These are phyloP conservation scores for Luffia ferchaultella DNA, from an alignment of 2,888 invertebrate species.

Conservation along the genomic window DNA sequence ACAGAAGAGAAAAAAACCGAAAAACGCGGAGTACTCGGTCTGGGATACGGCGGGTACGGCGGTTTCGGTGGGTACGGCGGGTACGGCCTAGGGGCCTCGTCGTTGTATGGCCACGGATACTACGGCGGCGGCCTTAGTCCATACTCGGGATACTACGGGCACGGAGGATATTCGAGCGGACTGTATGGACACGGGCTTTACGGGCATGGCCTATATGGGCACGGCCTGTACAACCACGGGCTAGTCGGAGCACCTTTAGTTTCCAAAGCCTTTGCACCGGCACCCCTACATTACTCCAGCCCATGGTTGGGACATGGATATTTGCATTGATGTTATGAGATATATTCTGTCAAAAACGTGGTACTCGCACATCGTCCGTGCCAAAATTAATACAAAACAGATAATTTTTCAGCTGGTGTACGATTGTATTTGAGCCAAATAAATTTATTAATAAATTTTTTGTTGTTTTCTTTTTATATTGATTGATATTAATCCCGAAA, in stretches of 20 bases:
- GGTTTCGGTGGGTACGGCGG: slow-evolving; percentile 26
- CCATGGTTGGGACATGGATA: neutral
- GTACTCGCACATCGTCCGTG: neutral
- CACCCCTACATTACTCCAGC: neutral
- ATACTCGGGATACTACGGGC: slow-evolving; percentile 13
- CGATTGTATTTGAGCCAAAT: neutral
- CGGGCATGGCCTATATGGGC: slow-evolving; percentile 13
- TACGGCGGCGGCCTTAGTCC: slow-evolving; percentile 20
- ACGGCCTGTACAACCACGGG: neutral
- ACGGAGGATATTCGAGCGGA: slow-evolving; percentile 4
- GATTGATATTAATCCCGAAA: no score
- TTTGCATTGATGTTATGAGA: neutral
- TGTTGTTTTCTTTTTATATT: neutral
- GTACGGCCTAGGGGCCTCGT: neutral
- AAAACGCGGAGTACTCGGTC: slow-evolving; percentile 9
- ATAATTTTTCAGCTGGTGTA: neutral
- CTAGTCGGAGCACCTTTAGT: slow-evolving; percentile 3
- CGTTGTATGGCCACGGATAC: slow-evolving; percentile 21
- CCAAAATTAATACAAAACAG: neutral
- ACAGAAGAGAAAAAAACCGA: slow-evolving; percentile 9
- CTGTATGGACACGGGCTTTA: slow-evolving; percentile 16
- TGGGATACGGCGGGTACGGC: slow-evolving; percentile 19
- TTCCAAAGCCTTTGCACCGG: slow-evolving; percentile 1
- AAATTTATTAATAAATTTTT: neutral
- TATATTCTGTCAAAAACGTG: no score